phyloP scores from a whole-genome alignment of 2,888 invertebrate genomes.

The Pristionchus fissidentatus region DNA sequence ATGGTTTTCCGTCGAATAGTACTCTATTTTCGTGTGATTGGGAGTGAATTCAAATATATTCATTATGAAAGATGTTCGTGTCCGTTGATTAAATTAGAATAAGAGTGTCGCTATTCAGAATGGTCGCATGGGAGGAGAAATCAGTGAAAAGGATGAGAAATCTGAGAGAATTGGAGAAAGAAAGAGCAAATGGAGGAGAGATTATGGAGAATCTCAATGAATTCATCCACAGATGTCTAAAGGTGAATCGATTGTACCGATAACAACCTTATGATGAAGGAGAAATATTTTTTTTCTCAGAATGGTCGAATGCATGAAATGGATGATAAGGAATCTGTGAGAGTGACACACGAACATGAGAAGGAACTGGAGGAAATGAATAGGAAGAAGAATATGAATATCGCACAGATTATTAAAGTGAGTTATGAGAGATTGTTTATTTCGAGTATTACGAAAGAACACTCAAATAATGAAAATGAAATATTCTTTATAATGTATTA shows the following conservation, averaged over 20 bases:
- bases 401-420: constrained; percentile 16
- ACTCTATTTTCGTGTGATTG: too few species aligned
- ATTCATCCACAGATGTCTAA: constrained; percentile 11
- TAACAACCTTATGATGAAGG: not conserved
- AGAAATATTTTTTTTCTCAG: not conserved
- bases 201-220: constrained; percentile 43
- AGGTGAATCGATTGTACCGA: not conserved
- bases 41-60: too few species aligned
- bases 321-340: constrained; percentile 22
- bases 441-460: too few species aligned
- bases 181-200: constrained; percentile 23
- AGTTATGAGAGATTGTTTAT: not conserved
- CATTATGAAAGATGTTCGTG: too few species aligned
- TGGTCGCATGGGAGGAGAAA: constrained; percentile 42
- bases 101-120: too few species aligned
- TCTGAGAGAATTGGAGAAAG: constrained; percentile 30
- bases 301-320: constrained; percentile 35
- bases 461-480: too few species aligned
- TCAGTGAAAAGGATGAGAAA: not conserved
- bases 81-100: too few species aligned
- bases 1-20: too few species aligned
- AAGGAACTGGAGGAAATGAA: constrained; percentile 9
- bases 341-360: not conserved
- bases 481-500: too few species aligned
- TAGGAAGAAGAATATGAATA: constrained; percentile 4